These are phyloP conservation scores for Bembecia ichneumoniformis DNA, from an alignment of 2,888 invertebrate species.

Conservation along the genomic window DNA sequence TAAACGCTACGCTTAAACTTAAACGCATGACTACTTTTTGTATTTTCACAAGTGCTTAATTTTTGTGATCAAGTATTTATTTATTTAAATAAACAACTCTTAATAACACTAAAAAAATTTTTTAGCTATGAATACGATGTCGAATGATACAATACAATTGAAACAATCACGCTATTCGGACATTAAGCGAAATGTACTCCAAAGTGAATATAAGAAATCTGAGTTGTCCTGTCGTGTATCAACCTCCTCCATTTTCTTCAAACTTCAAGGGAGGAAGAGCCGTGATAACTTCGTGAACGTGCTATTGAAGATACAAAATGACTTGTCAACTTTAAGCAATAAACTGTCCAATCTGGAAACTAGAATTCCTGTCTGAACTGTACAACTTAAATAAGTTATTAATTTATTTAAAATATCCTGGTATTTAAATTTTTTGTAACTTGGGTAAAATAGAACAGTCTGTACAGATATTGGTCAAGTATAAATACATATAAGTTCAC, in stretches of 20 bases:
- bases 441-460: no score
- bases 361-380: slow-evolving; percentile 21
- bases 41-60: neutral
- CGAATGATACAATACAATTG: slow-evolving; percentile 21
- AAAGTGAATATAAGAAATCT: slow-evolving; percentile 31
- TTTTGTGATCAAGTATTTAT: neutral
- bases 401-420: no score
- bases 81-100: neutral
- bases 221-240: slow-evolving; percentile 43
- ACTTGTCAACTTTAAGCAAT: slow-evolving; percentile 38
- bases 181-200: slow-evolving; percentile 13
- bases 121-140: slow-evolving; percentile 25
- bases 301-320: slow-evolving; percentile 53
- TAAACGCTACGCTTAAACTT: no score
- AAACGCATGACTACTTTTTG: no score
- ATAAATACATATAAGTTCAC: no score
- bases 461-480: no score
- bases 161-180: slow-evolving; percentile 20
- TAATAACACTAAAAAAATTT: no score
- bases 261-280: slow-evolving; percentile 37
- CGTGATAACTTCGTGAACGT: slow-evolving; percentile 48
- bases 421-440: no score
- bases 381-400: no score
- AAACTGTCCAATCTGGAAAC: slow-evolving; percentile 50
- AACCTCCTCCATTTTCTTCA: slow-evolving; percentile 39